Evolutionary conservation across 2,113 vertebrate species (phyloP).

Genomic region (Istiophorus platypterus): DNA sequence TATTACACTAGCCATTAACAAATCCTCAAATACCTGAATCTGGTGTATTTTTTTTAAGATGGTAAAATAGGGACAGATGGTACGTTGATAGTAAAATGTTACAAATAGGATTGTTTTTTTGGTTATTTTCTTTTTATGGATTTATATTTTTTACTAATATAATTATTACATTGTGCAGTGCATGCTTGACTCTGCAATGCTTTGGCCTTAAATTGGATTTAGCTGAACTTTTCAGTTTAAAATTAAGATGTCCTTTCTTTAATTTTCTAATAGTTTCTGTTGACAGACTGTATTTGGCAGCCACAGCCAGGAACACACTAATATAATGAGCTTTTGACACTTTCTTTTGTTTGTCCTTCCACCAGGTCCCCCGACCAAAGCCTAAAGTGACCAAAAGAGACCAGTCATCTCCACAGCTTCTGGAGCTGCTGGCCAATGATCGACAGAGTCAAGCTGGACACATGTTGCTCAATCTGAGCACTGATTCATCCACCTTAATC

Average conservation of each 20-base stretch:
- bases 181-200: too few relatives aligned
- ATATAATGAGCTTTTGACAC: background rate
- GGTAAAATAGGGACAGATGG: too few relatives aligned
- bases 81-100: too few relatives aligned
- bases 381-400: conserved; percentile 90
- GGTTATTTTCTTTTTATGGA: background rate
- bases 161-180: background rate
- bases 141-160: background rate
- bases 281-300: background rate
- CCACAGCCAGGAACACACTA: background rate
- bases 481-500: conserved; percentile 87
- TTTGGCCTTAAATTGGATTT: too few relatives aligned
- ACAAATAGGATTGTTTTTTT: background rate
- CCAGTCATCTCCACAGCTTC: conserved; percentile 82
- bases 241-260: background rate
- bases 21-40: too few relatives aligned
- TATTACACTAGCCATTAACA: too few relatives aligned
- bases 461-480: conserved; percentile 92
- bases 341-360: conserved; percentile 18
- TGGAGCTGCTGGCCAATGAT: conserved; percentile 92
- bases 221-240: background rate
- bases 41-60: too few relatives aligned
- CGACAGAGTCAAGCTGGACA: conserved; percentile 96
- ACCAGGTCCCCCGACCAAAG: conserved; percentile 92
- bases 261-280: background rate